These are phyloP conservation scores for Osmoderma eremita DNA, from an alignment of 2,888 invertebrate species.

Conservation along the genomic window DNA sequence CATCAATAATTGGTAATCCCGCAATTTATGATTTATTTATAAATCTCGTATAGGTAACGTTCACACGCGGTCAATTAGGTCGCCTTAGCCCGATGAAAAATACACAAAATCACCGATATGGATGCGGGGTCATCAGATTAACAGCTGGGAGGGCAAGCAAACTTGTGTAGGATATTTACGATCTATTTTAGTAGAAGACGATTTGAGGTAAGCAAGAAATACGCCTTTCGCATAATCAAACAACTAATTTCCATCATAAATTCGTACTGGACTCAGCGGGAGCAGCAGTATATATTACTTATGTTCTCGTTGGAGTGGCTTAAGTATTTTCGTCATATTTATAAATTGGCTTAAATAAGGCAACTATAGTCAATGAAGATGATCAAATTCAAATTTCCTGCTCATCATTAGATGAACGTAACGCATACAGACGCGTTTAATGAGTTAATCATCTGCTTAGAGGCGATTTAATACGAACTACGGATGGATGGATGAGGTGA, in stretches of 20 bases:
- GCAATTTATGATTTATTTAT: too few species aligned
- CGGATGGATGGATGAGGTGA: not conserved
- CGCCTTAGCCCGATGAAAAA: not conserved
- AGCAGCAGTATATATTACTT: not conserved
- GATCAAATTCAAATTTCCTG: too few species aligned
- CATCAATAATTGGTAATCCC: not conserved
- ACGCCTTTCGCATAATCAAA: not conserved
- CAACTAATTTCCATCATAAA: not conserved
- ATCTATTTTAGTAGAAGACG: not conserved
- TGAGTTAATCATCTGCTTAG: not conserved
- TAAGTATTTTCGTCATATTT: too few species aligned
- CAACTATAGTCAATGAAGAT: too few species aligned
- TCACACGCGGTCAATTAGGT: constrained; percentile 1
- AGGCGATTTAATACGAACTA: too few species aligned
- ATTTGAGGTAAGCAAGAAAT: constrained; percentile 4
- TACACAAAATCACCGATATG: not conserved
- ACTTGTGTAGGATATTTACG: too few species aligned
- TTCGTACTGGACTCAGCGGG: not conserved
- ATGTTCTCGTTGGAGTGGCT: too few species aligned
- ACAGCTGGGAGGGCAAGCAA: too few species aligned
- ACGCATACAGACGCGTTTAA: not conserved
- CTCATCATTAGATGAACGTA: too few species aligned
- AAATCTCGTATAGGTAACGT: not conserved
- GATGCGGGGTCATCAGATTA: too few species aligned
- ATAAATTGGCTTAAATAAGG: too few species aligned